These are phyloP conservation scores for Pseudomugil tenellus DNA, from an alignment of 2,797 vertebrate genomes.

Conservation along the genomic window DNA sequence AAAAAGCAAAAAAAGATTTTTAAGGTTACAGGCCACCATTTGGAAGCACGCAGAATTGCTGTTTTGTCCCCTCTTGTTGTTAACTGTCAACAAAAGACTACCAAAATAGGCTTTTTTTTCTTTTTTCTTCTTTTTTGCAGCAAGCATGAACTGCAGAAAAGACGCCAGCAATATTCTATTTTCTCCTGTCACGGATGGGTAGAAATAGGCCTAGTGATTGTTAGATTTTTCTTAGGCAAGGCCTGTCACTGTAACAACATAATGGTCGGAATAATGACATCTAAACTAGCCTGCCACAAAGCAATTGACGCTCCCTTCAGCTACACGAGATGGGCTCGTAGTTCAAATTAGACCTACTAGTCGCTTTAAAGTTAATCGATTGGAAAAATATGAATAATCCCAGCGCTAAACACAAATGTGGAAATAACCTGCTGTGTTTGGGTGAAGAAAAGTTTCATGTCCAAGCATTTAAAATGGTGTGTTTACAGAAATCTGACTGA, in stretches of 20 bases:
- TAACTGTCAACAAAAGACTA: conserved; percentile 75
- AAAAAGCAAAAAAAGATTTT: conserved; percentile 58
- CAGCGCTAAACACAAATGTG: neutral
- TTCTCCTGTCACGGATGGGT: conserved; percentile 72
- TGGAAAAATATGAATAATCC: conserved; percentile 64
- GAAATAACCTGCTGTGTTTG: conserved; percentile 12
- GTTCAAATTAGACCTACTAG: conserved; percentile 66
- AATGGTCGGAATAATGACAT: conserved; percentile 84
- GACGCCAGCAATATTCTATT: conserved; percentile 77
- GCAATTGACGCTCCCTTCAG: conserved; percentile 73
- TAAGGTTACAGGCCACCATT: conserved; percentile 66
- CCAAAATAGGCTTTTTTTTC: conserved; percentile 69
- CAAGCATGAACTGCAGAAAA: conserved; percentile 56
- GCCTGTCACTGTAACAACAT: conserved; percentile 83
- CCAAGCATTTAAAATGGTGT: neutral
- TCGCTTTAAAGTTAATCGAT: conserved; percentile 69
- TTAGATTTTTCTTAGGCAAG: conserved; percentile 67
- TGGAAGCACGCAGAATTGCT: conserved; percentile 66
- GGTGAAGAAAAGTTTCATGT: neutral
- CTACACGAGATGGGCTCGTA: conserved; percentile 53
- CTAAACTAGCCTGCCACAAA: conserved; percentile 80
- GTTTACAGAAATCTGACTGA: neutral
- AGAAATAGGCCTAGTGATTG: conserved; percentile 78
- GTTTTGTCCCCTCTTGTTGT: conserved; percentile 71
- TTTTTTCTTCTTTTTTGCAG: neutral